Base-by-base conservation (phyloP, 2,888 invertebrate species). In the Drosophila anomelani region DNA sequence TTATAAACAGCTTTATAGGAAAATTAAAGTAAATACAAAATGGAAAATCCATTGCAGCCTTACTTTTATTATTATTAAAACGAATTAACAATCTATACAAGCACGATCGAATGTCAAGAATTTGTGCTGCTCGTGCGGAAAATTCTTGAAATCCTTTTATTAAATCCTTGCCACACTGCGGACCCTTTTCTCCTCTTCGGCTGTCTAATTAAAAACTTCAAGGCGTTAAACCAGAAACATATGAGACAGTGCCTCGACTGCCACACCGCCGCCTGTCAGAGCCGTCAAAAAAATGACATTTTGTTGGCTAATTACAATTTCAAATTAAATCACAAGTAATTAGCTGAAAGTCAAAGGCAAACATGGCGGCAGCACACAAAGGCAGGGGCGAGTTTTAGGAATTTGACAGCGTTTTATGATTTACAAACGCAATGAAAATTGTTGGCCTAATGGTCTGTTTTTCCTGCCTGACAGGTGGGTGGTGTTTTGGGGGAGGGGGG, bases 301-400 rank as follows among this genome's bases (percentile, higher is more conserved):
- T 85, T 80, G 76, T 80, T 75, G 79, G 77, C 89, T 90, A 89
- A 90, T 90, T 89, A 89, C 76, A 88, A 90, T 86, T 90, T 89
- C 85, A 90, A 90, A 90, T 90, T 89, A 89, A 85, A 90, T 89
- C 86, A 80, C 81, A 84, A 81, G 82, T 82, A 85, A 85, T 85
- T 88, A 85, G 81, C 76, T 73, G 72, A 75, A 78, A 85, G 77
- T 81, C 80, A 79, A 79, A 85, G 80, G 51, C 74, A 81, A 75
- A 73, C 49, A 59, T 62, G 57, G 49, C 49, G 32, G 26, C 2
- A n/a, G 43, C 61, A 60, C 59, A 36, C 54, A 59, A 43, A 13
- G 51, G 51, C 51, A 36, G 47, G 46, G 57, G 51, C 29, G 43
- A 53, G 58, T 12, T 38, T 38, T 15, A 20, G 75, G 75, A 75